Base-by-base conservation (phyloP, 2,888 invertebrate species). In the Acleris cristana region DNA sequence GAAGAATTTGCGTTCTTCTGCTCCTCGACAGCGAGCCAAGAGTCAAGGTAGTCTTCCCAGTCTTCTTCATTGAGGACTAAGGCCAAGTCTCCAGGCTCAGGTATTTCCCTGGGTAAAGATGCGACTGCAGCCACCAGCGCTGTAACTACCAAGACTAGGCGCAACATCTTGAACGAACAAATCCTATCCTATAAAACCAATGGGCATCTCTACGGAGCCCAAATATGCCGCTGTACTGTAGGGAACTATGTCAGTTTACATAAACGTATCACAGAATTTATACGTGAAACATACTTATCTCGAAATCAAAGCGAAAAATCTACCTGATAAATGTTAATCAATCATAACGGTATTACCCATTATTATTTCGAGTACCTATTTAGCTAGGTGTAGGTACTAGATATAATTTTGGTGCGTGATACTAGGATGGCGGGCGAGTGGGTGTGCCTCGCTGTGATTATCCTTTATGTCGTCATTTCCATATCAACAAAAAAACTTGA, bases 31-130 rank as follows among this genome's bases (percentile, higher is more conserved):
- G 76, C 86, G 14, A 93, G 80, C 90, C 90, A 93, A 5, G 74
- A 70, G 61, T 92, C 92, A 10, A 92, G 80, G 65, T 92, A 92
- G 59, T 91, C 91, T 70, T 93, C 92, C 67, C 91, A 93, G 6
- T 89, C 87, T 2, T 93, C 90, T 78, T 92, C 93, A 60, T 77
- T 80, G 30, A 92, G 82, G 34, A 85, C 70, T 57, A 86, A 73
- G 2, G 88, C 89, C 21, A 92, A 72, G 10, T 89, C 77, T 3
- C 85, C 83, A 0, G 92, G 92, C 64, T 89, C 87, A 10, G 61
- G 44, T 49, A 87, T 65, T 14, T 79, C 72, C 2, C 78, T 67
- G 21, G 82, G 81, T 48, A 79, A 54, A 6, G 85, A 80, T 62
- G 75, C 74, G 19, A 74, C 75, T 3, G 74, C 80, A 69, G 77